phyloP scores from a whole-genome alignment of 1,140 invertebrate genomes.

The Teleogryllus occipitalis region DNA sequence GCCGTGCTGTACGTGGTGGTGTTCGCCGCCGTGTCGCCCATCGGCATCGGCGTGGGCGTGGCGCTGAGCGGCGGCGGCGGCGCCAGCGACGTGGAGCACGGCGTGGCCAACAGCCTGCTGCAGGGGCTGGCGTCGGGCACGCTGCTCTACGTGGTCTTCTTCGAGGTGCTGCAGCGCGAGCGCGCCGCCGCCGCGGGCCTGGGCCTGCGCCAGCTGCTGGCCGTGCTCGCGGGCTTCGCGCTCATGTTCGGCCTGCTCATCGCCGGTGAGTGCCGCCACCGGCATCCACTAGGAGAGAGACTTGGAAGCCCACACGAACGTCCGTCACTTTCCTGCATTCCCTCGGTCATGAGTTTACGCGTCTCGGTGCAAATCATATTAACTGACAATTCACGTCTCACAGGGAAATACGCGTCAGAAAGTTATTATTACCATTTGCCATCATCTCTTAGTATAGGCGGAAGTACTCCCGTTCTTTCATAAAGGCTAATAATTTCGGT shows the following conservation, averaged over 20 bases:
- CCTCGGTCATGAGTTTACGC: no score
- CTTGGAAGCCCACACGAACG: no score
- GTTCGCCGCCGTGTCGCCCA: constrained; percentile 69
- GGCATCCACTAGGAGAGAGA: no score
- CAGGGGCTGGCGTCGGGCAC: constrained; percentile 82
- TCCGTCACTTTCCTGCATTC: no score
- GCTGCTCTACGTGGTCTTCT: constrained; percentile 83
- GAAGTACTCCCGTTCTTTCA: no score
- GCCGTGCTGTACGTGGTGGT: constrained; percentile 61
- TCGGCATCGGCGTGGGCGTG: constrained; percentile 65
- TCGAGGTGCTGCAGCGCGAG: constrained; percentile 51
- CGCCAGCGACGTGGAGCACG: constrained; percentile 2
- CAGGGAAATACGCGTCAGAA: no score
- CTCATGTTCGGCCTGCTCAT: constrained; percentile 38
- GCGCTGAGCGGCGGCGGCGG: constrained; percentile 45
- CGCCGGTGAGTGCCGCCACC: constrained; percentile 31
- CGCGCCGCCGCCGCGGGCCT: constrained; percentile 15
- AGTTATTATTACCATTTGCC: no score
- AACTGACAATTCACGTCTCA: no score
- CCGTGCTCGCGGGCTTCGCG: constrained; percentile 37
- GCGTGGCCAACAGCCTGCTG: constrained; percentile 34
- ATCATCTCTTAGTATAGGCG: no score
- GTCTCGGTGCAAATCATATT: no score
- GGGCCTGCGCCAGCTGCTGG: constrained; percentile 35
- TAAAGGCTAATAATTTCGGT: no score